Evolutionary conservation across 2,797 vertebrate genomes (phyloP).

Genomic region (Channa striata): DNA sequence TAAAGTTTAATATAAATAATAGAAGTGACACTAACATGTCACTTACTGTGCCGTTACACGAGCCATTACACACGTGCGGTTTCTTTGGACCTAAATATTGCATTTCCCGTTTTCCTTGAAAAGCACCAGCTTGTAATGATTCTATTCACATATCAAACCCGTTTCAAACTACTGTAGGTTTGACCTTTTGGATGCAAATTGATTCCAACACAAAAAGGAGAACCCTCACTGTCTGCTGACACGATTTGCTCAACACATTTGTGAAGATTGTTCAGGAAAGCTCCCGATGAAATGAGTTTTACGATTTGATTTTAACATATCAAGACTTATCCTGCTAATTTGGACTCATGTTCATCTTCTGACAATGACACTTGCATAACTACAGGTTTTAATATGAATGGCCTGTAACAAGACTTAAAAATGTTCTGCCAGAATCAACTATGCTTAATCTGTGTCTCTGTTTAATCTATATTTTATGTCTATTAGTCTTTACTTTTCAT

Average conservation of each 20-base stretch:
- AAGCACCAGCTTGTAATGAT: background rate
- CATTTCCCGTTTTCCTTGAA: background rate
- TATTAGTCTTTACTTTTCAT: background rate
- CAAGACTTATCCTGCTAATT: constrained; percentile 14
- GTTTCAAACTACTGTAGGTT: background rate
- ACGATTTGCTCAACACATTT: constrained; percentile 1
- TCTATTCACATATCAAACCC: background rate
- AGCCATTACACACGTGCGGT: too few species aligned
- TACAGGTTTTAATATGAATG: constrained; percentile 7
- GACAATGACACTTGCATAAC: constrained; percentile 12
- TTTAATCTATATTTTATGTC: constrained; percentile 1
- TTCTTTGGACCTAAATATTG: background rate
- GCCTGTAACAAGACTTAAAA: background rate
- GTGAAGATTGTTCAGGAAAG: constrained; percentile 7
- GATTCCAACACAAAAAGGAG: constrained; percentile 12
- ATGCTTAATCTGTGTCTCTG: background rate
- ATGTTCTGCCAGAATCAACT: constrained; percentile 6
- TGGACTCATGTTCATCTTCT: constrained; percentile 3
- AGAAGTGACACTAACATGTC: background rate
- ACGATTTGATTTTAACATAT: constrained; percentile 2
- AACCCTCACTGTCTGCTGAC: constrained; percentile 10
- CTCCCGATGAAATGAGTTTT: constrained; percentile 29
- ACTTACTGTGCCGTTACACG: too few species aligned
- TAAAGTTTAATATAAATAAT: background rate
- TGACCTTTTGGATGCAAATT: constrained; percentile 29